Conservation (phyloP, 2,797 vertebrate genomes). For the Chloroceryle amazona region DNA sequence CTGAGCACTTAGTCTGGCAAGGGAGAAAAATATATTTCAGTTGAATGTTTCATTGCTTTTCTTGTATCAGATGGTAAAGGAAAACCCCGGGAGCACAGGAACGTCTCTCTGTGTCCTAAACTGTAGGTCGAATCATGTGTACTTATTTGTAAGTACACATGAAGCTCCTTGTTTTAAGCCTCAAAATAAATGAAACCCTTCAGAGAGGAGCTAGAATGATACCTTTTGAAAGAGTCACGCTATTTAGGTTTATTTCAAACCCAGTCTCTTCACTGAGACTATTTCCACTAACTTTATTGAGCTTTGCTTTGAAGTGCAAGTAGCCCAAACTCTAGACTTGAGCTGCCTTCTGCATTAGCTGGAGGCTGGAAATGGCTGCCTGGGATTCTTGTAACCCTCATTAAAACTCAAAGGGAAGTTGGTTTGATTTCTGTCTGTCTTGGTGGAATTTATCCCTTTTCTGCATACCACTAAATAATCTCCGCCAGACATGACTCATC, state of each 20-base stretch:
- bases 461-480: conserved; percentile 35
- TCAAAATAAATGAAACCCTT: neutral
- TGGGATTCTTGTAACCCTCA: conserved; percentile 8
- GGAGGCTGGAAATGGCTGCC: neutral
- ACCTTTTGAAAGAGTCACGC: neutral
- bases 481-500: conserved; percentile 63
- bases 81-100: neutral
- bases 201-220: neutral
- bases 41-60: neutral
- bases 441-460: conserved; percentile 47
- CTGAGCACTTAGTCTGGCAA: neutral
- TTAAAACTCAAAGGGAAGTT: conserved; percentile 24
- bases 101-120: neutral
- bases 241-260: neutral
- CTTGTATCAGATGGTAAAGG: neutral
- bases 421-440: conserved; percentile 43
- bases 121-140: neutral
- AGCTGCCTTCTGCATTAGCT: neutral
- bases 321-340: neutral
- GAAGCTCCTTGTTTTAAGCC: neutral
- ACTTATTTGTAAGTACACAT: neutral
- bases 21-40: neutral
- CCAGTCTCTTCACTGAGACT: neutral
- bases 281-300: neutral
- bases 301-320: conserved; percentile 12